phyloP scores from a whole-genome alignment of 2,113 vertebrate species.

The Nanorana parkeri region DNA sequence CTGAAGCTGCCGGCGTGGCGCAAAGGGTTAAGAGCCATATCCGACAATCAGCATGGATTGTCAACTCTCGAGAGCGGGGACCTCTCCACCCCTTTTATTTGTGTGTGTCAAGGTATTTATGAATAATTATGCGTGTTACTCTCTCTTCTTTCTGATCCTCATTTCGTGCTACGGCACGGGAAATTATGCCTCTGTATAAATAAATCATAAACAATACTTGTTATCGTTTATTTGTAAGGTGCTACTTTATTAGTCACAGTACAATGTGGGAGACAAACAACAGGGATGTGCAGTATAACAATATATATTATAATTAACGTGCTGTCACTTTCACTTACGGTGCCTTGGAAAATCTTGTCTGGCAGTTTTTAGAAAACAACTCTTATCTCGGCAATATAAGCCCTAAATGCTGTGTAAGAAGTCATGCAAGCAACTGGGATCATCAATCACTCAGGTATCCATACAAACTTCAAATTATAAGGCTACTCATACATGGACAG shows the following conservation, averaged over 20 bases:
- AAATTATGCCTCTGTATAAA: conserved; percentile 49
- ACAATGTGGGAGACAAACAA: conserved; percentile 44
- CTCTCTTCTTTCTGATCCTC: conserved; percentile 44
- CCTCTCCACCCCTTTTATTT: conserved; percentile 50
- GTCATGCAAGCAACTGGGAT: neutral
- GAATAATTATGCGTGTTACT: conserved; percentile 51
- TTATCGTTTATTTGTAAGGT: conserved; percentile 51
- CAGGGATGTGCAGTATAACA: conserved; percentile 37
- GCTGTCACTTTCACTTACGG: conserved; percentile 40
- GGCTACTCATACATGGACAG: neutral
- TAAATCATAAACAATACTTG: conserved; percentile 53
- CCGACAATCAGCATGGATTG: conserved; percentile 36
- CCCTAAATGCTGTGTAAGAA: neutral
- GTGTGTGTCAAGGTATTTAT: conserved; percentile 40
- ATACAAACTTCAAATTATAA: neutral
- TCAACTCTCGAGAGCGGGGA: conserved; percentile 24
- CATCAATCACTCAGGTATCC: neutral
- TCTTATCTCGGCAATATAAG: conserved; percentile 15
- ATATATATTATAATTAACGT: conserved; percentile 55
- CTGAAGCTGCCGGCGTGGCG: neutral
- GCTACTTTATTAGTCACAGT: conserved; percentile 43
- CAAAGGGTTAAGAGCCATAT: conserved; percentile 40
- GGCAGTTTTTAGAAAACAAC: conserved; percentile 23
- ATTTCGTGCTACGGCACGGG: conserved; percentile 18
- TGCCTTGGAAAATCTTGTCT: conserved; percentile 18